A percentile compares a stretch with the other conserved stretches of the same genome.
Evolutionary conservation across 2,113 vertebrate genomes (phyloP).

Genomic region (Ellobius talpinus): DNA sequence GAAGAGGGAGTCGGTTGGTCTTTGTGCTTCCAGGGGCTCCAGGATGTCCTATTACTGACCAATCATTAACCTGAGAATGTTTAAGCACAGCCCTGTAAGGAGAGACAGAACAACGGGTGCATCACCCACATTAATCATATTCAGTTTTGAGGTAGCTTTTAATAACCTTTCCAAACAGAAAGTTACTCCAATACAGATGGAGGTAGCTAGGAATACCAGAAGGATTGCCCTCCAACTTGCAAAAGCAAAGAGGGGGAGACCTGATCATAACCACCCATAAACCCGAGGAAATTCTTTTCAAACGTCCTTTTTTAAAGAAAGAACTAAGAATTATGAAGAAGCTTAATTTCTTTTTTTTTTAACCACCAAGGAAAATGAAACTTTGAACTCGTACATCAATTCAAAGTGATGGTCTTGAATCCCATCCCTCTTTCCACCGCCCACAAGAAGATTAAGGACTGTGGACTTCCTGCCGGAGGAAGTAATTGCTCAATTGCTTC

Average conservation of each 20-base stretch:
- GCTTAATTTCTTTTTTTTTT: constrained; percentile 18
- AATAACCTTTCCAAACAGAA: constrained; percentile 7
- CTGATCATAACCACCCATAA: background rate
- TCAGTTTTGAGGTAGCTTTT: constrained; percentile 18
- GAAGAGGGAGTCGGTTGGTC: constrained; percentile 12
- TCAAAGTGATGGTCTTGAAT: background rate
- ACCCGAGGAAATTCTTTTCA: background rate
- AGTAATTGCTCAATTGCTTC: constrained; percentile 64
- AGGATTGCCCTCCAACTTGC: background rate
- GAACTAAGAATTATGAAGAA: background rate
- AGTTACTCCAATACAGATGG: background rate
- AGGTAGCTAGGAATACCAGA: background rate
- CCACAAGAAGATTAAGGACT: constrained; percentile 43
- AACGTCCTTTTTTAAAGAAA: constrained; percentile 35
- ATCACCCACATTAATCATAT: background rate
- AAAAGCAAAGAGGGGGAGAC: background rate
- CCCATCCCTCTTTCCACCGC: constrained; percentile 25
- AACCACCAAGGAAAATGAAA: constrained; percentile 27
- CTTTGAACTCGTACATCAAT: constrained; percentile 39
- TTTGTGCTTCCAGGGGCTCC: background rate
- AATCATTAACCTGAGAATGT: constrained; percentile 66
- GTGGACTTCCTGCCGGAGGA: constrained; percentile 55
- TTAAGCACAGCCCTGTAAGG: background rate
- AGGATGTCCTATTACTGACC: constrained; percentile 18
- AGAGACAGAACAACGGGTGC: background rate